Evolutionary conservation across 1,140 invertebrate species (phyloP).

Genomic region (Anoplolepis gracilipes): DNA sequence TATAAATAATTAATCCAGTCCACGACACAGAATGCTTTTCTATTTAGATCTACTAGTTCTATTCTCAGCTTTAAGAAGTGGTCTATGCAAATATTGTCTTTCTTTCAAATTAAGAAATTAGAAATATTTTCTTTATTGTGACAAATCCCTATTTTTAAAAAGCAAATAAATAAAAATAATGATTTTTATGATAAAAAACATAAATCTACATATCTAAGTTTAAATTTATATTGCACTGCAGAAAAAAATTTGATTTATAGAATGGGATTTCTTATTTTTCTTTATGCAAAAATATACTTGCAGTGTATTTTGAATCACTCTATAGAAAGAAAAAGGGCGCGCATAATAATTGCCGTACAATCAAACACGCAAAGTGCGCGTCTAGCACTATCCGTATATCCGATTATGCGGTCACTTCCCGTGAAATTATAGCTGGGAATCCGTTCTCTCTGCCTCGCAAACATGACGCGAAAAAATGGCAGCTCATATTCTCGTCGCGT

Average conservation of each 20-base stretch:
- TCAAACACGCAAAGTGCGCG: slow-evolving; percentile 13
- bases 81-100: background rate
- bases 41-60: background rate
- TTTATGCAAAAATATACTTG: background rate
- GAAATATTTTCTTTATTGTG: background rate
- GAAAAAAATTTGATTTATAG: background rate
- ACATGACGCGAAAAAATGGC: background rate
- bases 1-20: background rate
- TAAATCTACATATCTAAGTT: too few relatives aligned
- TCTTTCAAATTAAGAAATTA: background rate
- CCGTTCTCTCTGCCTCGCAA: slow-evolving; percentile 25
- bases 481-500: slow-evolving; percentile 20
- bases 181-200: background rate
- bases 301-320: background rate
- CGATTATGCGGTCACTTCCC: slow-evolving; percentile 42
- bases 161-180: background rate
- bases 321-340: background rate
- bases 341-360: slow-evolving; percentile 30
- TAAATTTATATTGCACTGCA: too few relatives aligned
- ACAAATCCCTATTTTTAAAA: background rate
- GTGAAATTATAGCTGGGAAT: slow-evolving; percentile 31
- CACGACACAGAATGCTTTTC: background rate
- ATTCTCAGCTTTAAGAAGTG: background rate
- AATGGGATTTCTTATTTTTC: background rate
- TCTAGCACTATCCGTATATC: slow-evolving; percentile 9